These are phyloP conservation scores for Colletes gigas DNA, from an alignment of 1,140 invertebrate genomes.

Conservation along the genomic window DNA sequence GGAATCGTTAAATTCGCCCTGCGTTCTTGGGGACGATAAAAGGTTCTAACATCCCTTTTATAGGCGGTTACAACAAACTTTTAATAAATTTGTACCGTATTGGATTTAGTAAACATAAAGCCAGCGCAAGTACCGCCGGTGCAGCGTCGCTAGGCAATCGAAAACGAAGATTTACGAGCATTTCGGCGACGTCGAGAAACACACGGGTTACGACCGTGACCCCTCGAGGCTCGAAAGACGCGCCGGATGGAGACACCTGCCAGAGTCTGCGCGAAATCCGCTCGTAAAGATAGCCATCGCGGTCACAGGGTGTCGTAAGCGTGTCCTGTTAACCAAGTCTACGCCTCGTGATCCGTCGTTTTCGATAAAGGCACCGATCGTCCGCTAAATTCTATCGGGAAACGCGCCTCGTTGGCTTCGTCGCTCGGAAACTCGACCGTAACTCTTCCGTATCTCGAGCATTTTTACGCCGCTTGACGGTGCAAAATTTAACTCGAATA, in stretches of 20 bases:
- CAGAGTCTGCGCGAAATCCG: constrained; percentile 39
- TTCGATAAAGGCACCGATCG: constrained; percentile 34
- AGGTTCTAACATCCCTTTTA: too few relatives aligned
- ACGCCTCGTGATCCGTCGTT: constrained; percentile 31
- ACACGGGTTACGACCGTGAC: background rate
- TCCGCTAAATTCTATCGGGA: background rate
- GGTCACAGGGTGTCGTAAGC: constrained; percentile 66
- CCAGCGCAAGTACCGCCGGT: background rate
- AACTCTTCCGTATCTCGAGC: too few relatives aligned
- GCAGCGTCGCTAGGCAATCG: background rate
- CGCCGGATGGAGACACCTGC: background rate
- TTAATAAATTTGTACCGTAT: too few relatives aligned
- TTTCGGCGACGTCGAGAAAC: background rate
- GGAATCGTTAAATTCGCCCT: too few relatives aligned
- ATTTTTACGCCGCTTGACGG: too few relatives aligned
- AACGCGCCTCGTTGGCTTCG: background rate
- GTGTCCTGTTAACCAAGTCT: constrained; percentile 41
- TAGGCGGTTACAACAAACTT: too few relatives aligned
- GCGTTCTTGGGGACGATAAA: too few relatives aligned
- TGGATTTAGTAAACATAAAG: too few relatives aligned
- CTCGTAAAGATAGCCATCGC: constrained; percentile 69
- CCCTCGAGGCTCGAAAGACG: too few relatives aligned
- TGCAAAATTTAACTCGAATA: too few relatives aligned
- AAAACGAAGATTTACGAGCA: too few relatives aligned
- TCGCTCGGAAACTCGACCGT: too few relatives aligned